Conservation (phyloP, 2,888 invertebrate genomes). For the Acleris sparsana region DNA sequence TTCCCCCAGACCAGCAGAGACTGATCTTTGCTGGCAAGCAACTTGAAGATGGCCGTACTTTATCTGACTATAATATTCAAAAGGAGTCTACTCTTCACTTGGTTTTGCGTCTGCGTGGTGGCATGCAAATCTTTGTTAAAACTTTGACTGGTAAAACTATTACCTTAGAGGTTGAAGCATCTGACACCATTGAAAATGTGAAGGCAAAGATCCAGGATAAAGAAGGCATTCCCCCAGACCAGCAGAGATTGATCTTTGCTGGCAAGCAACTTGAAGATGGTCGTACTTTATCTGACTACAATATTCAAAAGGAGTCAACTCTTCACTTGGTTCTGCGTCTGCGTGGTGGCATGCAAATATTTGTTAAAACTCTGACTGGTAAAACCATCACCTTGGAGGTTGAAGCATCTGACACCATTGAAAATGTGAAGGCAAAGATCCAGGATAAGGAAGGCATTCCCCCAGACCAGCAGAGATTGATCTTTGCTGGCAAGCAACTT, state of each 20-base stretch:
- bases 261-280: slow-evolving; percentile 59
- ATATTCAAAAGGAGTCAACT: slow-evolving; percentile 58
- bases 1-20: slow-evolving; percentile 39
- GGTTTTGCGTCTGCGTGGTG: slow-evolving; percentile 37
- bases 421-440: slow-evolving; percentile 54
- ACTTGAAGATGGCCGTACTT: slow-evolving; percentile 38
- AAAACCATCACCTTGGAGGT: slow-evolving; percentile 55
- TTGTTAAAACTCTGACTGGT: slow-evolving; percentile 55
- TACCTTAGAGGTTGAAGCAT: slow-evolving; percentile 54
- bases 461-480: slow-evolving; percentile 54
- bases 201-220: slow-evolving; percentile 61
- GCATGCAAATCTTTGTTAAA: slow-evolving; percentile 60
- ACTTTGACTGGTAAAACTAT: slow-evolving; percentile 59
- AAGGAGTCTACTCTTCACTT: slow-evolving; percentile 38
- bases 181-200: slow-evolving; percentile 59
- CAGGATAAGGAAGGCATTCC: slow-evolving; percentile 58
- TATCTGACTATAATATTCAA: slow-evolving; percentile 38
- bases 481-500: slow-evolving; percentile 54
- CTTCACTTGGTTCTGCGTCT: slow-evolving; percentile 55
- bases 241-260: slow-evolving; percentile 57
- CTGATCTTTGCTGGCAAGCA: slow-evolving; percentile 39
- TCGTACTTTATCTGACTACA: slow-evolving; percentile 56
- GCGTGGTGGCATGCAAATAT: slow-evolving; percentile 58
- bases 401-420: slow-evolving; percentile 51
- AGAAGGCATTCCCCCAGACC: slow-evolving; percentile 59